Evolutionary conservation across 2,888 invertebrate genomes (phyloP).

Genomic region (Amphiduros pacificus): DNA sequence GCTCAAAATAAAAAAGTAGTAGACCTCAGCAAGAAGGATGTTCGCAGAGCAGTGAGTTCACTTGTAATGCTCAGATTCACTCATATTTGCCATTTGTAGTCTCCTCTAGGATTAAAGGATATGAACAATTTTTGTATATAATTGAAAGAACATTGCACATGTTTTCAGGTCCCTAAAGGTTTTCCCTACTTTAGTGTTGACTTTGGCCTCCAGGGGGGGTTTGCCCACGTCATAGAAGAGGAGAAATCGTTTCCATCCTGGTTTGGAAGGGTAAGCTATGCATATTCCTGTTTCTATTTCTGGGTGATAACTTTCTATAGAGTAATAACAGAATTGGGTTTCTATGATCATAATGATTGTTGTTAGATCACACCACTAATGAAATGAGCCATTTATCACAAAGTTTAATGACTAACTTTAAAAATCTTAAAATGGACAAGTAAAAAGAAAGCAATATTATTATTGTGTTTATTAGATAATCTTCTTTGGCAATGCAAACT

Average conservation of each 20-base stretch:
- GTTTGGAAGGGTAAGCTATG: conserved; percentile 80
- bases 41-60: conserved; percentile 69
- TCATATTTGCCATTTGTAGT: neutral
- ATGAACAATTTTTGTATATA: too few species aligned
- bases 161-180: conserved; percentile 76
- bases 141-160: too few species aligned
- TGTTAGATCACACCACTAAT: too few species aligned
- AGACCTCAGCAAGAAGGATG: conserved; percentile 69
- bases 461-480: too few species aligned
- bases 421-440: too few species aligned
- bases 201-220: conserved; percentile 86
- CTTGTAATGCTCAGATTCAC: neutral
- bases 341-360: too few species aligned
- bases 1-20: conserved; percentile 89
- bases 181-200: conserved; percentile 93
- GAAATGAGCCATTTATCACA: too few species aligned
- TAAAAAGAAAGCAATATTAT: too few species aligned
- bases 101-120: neutral
- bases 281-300: neutral
- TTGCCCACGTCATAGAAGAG: conserved; percentile 96
- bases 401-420: too few species aligned
- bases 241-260: conserved; percentile 80
- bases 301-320: too few species aligned
- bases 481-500: too few species aligned
- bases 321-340: too few species aligned